phyloP scores from a whole-genome alignment of 2,113 vertebrate species.

The Spea multiplicata region DNA sequence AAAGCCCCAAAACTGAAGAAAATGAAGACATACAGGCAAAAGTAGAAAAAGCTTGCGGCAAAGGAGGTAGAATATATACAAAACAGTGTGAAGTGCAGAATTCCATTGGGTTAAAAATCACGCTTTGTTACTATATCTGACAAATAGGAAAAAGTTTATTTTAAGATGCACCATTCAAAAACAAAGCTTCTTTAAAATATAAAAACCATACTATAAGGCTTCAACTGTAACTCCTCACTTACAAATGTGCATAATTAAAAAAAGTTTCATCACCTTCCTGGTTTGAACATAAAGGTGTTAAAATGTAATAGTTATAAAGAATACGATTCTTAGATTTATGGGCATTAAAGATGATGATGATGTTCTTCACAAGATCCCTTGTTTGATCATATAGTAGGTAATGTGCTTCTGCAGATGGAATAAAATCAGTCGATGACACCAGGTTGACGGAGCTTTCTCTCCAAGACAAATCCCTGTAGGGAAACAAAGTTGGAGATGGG shows the following conservation, averaged over 20 bases:
- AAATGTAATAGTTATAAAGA: conserved; percentile 75
- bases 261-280: conserved; percentile 68
- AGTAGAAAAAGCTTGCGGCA: conserved; percentile 52
- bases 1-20: conserved; percentile 49
- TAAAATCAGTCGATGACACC: conserved; percentile 90
- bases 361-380: conserved; percentile 72
- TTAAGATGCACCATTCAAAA: conserved; percentile 78
- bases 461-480: conserved; percentile 89
- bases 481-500: conserved; percentile 14
- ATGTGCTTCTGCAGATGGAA: conserved; percentile 60
- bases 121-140: conserved; percentile 63
- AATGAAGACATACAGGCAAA: conserved; percentile 47
- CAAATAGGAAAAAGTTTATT: conserved; percentile 68
- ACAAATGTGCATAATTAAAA: conserved; percentile 82
- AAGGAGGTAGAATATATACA: conserved; percentile 63
- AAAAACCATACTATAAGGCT: conserved; percentile 75
- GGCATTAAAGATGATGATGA: conserved; percentile 71
- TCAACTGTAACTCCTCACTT: conserved; percentile 78
- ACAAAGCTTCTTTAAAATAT: conserved; percentile 69
- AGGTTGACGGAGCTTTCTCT: conserved; percentile 94
- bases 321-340: conserved; percentile 65
- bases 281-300: conserved; percentile 77
- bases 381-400: conserved; percentile 62
- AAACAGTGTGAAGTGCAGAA: conserved; percentile 69
- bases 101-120: conserved; percentile 68